Conservation (phyloP, 2,797 vertebrate species). For the Alauda arvensis region DNA sequence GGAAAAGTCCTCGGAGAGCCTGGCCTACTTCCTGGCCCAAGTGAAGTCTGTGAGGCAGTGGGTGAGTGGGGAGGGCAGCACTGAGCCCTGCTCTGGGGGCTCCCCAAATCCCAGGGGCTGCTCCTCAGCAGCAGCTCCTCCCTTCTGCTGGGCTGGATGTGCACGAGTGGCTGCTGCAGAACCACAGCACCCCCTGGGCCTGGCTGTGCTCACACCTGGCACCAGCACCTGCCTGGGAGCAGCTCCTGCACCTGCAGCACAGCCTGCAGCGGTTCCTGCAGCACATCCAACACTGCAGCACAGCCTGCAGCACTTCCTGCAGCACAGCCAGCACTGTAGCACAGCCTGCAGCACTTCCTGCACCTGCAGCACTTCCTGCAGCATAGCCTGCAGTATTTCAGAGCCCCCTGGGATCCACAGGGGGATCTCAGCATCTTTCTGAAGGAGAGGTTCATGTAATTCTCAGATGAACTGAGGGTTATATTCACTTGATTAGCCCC, state of each 20-base stretch:
- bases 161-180: no score
- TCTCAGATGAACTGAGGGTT: neutral
- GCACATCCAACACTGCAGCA: no score
- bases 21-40: conserved; percentile 82
- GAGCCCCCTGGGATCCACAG: neutral
- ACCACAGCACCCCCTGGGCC: neutral
- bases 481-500: neutral
- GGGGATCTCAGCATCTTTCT: neutral
- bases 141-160: no score
- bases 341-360: no score
- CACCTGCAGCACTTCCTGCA: neutral
- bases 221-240: neutral
- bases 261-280: no score
- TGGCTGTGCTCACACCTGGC: neutral
- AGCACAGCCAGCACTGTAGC: no score
- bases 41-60: conserved; percentile 79
- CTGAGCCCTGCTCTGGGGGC: neutral
- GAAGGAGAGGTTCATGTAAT: neutral
- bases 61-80: conserved; percentile 65
- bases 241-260: accelerated
- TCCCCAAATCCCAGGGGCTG: no score
- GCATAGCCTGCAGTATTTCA: neutral
- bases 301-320: neutral
- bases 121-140: no score
- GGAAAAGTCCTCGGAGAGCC: conserved; percentile 76